phyloP scores from a whole-genome alignment of 2,113 vertebrate species.

The Ramphastos sulfuratus region DNA sequence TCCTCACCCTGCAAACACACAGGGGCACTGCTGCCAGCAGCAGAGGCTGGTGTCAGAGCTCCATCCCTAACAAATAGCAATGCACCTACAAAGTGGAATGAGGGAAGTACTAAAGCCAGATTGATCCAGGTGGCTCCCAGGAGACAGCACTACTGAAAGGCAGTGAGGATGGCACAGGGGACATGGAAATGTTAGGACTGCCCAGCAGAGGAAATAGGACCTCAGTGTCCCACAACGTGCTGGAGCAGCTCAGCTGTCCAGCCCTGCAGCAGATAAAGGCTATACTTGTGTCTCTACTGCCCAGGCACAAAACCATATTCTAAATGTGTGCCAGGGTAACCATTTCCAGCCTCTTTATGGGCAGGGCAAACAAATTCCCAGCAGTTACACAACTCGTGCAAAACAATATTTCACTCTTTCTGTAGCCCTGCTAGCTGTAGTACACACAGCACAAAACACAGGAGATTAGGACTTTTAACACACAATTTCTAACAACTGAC shows the following conservation, averaged over 20 bases:
- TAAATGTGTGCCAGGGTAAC: not conserved
- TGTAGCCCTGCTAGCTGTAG: not conserved
- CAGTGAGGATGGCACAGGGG: no score
- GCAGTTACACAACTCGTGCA: not conserved
- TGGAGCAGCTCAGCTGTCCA: not conserved
- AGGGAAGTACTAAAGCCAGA: no score
- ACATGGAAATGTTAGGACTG: no score
- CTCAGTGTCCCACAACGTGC: no score
- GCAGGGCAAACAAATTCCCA: not conserved
- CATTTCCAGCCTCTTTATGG: not conserved
- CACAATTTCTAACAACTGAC: not conserved
- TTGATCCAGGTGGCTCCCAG: no score
- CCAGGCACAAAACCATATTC: not conserved
- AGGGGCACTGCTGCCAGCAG: no score
- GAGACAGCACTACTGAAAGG: no score
- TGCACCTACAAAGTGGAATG: no score
- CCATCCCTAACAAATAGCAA: no score
- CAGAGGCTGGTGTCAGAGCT: no score
- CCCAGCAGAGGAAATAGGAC: no score
- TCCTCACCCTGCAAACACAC: no score
- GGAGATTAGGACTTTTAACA: slow-evolving; percentile 22
- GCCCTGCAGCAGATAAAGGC: not conserved
- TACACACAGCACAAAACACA: slow-evolving; percentile 6
- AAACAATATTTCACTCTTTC: not conserved
- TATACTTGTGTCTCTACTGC: not conserved